phyloP scores from a whole-genome alignment of 2,888 invertebrate genomes.

The Epinotia bilunana region DNA sequence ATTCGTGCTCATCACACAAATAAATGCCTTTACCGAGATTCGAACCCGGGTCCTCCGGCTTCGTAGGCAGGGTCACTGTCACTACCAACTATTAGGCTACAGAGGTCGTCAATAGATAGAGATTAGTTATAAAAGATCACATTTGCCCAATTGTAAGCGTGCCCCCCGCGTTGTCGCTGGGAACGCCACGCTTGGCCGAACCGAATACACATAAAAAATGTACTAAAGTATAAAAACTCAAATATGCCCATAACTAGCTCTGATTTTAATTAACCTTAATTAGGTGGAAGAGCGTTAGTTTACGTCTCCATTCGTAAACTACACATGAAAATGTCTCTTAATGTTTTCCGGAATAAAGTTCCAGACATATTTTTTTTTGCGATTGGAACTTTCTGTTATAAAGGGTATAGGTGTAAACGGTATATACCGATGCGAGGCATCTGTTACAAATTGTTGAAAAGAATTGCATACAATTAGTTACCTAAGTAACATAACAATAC shows the following conservation, averaged over 20 bases:
- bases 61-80: too few relatives aligned
- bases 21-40: too few relatives aligned
- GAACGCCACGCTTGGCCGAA: slow-evolving; percentile 50
- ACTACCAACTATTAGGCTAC: too few relatives aligned
- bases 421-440: slow-evolving; percentile 28
- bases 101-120: background rate
- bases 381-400: slow-evolving; percentile 21
- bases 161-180: slow-evolving; percentile 48
- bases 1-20: too few relatives aligned
- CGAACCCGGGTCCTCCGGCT: too few relatives aligned
- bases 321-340: slow-evolving; percentile 53
- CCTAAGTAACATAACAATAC: slow-evolving; percentile 49
- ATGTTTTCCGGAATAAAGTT: slow-evolving; percentile 50
- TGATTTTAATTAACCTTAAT: slow-evolving; percentile 78
- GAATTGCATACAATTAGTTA: slow-evolving; percentile 35
- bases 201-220: slow-evolving; percentile 46
- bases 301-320: slow-evolving; percentile 65
- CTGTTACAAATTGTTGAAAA: slow-evolving; percentile 32
- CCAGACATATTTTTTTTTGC: slow-evolving; percentile 34
- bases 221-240: slow-evolving; percentile 54
- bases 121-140: slow-evolving; percentile 40
- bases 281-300: slow-evolving; percentile 64
- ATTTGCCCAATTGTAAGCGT: slow-evolving; percentile 43
- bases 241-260: slow-evolving; percentile 59
- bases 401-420: slow-evolving; percentile 24